Conservation (phyloP, 2,113 vertebrate species). For the Propithecus coquereli region DNA sequence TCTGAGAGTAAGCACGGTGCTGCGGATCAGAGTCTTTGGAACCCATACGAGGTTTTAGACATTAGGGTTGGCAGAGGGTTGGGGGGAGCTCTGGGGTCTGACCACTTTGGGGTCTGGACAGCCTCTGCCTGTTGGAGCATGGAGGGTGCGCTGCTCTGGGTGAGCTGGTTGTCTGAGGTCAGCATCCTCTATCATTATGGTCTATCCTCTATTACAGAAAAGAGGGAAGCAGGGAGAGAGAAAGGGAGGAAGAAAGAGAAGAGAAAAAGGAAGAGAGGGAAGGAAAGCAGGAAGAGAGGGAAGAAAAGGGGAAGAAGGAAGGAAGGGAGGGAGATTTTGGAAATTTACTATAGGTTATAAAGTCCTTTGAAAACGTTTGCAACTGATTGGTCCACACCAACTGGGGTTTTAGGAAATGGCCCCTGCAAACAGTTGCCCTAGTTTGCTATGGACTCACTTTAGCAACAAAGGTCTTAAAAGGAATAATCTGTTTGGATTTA, state of each 20-base stretch:
- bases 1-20: not conserved
- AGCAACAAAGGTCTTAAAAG: not conserved
- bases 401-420: not conserved
- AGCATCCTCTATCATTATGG: not conserved
- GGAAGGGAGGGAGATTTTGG: not conserved
- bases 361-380: not conserved
- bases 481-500: not conserved
- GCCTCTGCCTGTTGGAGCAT: not conserved
- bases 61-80: not conserved
- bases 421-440: too few species aligned
- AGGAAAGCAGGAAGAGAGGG: rapidly evolving
- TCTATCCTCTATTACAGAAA: too few species aligned
- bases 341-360: not conserved
- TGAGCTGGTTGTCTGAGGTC: not conserved
- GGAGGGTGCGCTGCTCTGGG: too few species aligned
- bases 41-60: not conserved
- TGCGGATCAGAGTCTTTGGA: not conserved
- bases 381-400: not conserved
- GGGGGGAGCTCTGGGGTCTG: not conserved
- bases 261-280: rapidly evolving
- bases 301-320: too few species aligned
- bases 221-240: too few species aligned
- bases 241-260: too few species aligned
- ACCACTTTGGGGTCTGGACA: not conserved
- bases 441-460: not conserved